Conservation (phyloP, 2,888 invertebrate genomes). For the Acrobasis repandana region DNA sequence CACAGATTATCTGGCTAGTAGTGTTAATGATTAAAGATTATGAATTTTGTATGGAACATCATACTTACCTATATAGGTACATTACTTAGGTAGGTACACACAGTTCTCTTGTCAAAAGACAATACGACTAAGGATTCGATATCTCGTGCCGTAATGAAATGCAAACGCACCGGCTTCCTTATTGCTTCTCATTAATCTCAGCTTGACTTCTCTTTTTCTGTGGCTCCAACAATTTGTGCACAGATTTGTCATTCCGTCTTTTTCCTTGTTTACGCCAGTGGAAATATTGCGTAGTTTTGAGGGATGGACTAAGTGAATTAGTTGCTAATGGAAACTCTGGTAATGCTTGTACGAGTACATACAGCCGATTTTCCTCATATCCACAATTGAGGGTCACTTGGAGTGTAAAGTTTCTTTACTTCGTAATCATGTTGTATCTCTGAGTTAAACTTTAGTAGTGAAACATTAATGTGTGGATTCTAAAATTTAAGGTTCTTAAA, state of each 20-base stretch:
- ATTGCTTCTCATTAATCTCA: constrained; percentile 67
- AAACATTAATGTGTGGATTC: no score
- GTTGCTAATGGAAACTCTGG: constrained; percentile 5
- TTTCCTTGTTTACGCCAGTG: constrained; percentile 21
- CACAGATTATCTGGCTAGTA: no score
- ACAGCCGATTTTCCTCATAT: neutral
- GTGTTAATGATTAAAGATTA: no score
- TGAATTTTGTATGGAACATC: no score
- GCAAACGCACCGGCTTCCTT: constrained; percentile 61
- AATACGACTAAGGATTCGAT: constrained; percentile 30
- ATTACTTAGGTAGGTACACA: no score
- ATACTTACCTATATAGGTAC: no score
- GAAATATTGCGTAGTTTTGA: constrained; percentile 14
- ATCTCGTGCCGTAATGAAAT: constrained; percentile 58
- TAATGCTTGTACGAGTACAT: constrained; percentile 16
- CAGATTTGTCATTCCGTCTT: constrained; percentile 44
- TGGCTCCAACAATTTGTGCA: constrained; percentile 46
- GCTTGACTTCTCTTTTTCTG: constrained; percentile 65
- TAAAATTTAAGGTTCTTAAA: no score
- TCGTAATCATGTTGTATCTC: neutral
- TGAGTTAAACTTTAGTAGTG: neutral
- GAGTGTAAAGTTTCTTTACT: neutral
- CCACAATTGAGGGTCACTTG: neutral
- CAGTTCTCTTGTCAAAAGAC: neutral
- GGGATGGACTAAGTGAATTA: constrained; percentile 13